These are phyloP conservation scores for Cotesia vestalis DNA, from an alignment of 1,140 invertebrate genomes.

Conservation along the genomic window DNA sequence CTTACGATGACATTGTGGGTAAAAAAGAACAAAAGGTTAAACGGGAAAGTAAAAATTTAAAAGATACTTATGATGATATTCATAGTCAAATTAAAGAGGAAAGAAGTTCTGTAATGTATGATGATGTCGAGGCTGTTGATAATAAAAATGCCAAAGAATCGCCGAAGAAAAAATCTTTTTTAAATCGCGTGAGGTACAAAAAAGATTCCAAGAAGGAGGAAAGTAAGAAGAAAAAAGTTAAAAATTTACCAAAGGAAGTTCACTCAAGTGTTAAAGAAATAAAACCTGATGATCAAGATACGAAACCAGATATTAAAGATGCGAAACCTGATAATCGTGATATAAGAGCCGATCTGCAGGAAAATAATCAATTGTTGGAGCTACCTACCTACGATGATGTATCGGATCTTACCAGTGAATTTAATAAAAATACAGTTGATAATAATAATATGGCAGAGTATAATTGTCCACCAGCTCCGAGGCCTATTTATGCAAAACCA, in stretches of 20 bases:
- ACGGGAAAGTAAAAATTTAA: conserved; percentile 3
- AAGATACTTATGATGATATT: conserved; percentile 52
- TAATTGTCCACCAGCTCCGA: conserved; percentile 46
- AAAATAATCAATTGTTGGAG: conserved; percentile 17
- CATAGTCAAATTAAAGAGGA: neutral
- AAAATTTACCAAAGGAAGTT: conserved; percentile 24
- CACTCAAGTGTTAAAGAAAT: neutral
- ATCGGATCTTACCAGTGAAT: conserved; percentile 11
- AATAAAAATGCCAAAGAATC: conserved; percentile 33
- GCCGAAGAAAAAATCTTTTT: conserved; percentile 48
- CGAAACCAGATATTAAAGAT: no score
- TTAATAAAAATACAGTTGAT: conserved; percentile 11
- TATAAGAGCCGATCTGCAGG: neutral
- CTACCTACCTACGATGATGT: conserved; percentile 46
- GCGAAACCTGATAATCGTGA: neutral
- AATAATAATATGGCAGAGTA: conserved; percentile 41
- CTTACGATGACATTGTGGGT: conserved; percentile 38
- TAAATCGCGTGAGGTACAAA: conserved; percentile 43
- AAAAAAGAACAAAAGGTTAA: neutral
- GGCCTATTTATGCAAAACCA: conserved; percentile 44
- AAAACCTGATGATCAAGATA: no score
- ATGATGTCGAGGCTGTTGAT: conserved; percentile 22
- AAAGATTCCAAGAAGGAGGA: conserved; percentile 44
- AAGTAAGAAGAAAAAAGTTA: conserved; percentile 37
- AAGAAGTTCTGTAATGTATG: conserved; percentile 11